Evolutionary conservation across 2,113 vertebrate species (phyloP).

Genomic region (Sebastes schlegelii): DNA sequence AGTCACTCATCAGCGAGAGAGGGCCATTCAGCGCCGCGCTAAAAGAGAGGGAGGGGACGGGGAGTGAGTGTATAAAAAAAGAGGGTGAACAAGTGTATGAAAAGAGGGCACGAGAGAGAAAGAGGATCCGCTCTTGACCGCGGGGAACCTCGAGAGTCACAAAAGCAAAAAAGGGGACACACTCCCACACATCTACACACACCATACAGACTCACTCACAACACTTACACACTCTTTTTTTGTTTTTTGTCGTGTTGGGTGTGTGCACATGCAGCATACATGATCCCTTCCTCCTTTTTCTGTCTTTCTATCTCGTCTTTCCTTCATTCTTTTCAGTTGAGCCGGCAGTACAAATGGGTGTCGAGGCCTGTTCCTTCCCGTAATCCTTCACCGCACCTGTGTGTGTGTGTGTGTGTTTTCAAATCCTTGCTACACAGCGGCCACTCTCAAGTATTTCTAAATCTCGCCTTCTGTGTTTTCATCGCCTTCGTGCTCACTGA

Average conservation of each 20-base stretch:
- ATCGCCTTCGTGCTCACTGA: conserved; percentile 63
- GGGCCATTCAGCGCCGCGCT: conserved; percentile 75
- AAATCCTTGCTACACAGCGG: not conserved
- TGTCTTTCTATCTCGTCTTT: conserved; percentile 39
- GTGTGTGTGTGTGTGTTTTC: not conserved
- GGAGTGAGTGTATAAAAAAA: conserved; percentile 76
- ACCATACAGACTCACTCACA: conserved; percentile 20
- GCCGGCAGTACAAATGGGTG: conserved; percentile 47
- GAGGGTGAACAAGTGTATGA: conserved; percentile 65
- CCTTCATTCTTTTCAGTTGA: conserved; percentile 49
- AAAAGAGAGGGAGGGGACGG: conserved; percentile 76
- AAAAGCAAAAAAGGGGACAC: conserved; percentile 55
- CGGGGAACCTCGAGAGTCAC: conserved; percentile 68
- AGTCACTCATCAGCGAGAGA: conserved; percentile 80
- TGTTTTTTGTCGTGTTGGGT: conserved; percentile 30
- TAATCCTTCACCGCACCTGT: conserved; percentile 64
- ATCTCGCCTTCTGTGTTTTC: conserved; percentile 49
- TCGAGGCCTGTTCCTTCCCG: conserved; percentile 50
- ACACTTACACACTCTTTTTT: conserved; percentile 18
- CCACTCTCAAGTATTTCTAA: conserved; percentile 31
- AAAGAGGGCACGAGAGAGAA: conserved; percentile 72
- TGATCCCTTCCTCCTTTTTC: conserved; percentile 37
- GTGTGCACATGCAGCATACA: conserved; percentile 35
- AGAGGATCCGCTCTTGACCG: conserved; percentile 78
- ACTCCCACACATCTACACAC: conserved; percentile 58